Conservation (phyloP, 2,113 vertebrate species). For the Salminus brasiliensis region DNA sequence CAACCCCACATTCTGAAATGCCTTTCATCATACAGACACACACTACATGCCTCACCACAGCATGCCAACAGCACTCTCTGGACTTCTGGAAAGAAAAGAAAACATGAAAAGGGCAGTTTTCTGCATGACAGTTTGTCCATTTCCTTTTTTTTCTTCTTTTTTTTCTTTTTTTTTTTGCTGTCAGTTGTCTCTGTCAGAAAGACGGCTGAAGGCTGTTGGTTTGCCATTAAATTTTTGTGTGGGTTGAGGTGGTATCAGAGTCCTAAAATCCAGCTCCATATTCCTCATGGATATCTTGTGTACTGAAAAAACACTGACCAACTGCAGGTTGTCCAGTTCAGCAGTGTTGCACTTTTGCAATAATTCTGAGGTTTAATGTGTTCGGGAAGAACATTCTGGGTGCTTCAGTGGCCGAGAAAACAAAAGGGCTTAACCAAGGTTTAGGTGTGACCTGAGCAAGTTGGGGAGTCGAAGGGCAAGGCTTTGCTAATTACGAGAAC, state of each 20-base stretch:
- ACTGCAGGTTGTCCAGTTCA: too few relatives aligned
- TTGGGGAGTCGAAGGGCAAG: too few relatives aligned
- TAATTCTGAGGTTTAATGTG: not conserved
- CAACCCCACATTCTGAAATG: not conserved
- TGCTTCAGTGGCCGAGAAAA: not conserved
- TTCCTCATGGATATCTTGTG: too few relatives aligned
- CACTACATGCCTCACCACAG: not conserved
- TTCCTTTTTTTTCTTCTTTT: not conserved
- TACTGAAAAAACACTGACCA: too few relatives aligned
- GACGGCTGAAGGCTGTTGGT: not conserved
- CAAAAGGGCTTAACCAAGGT: not conserved
- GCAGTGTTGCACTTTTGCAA: too few relatives aligned
- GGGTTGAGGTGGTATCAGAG: not conserved
- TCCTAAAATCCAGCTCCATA: too few relatives aligned
- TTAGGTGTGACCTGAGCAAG: too few relatives aligned
- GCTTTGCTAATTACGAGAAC: conserved; percentile 30
- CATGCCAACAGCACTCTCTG: not conserved
- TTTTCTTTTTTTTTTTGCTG: too few relatives aligned
- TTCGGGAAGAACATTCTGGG: too few relatives aligned
- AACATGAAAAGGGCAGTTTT: not conserved
- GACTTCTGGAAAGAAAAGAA: not conserved
- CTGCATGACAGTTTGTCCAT: not conserved
- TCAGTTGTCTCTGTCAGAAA: not conserved
- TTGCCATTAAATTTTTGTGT: not conserved
- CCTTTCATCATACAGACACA: not conserved